Evolutionary conservation across 2,113 vertebrate genomes (phyloP).

Genomic region (Muntiacus reevesi): DNA sequence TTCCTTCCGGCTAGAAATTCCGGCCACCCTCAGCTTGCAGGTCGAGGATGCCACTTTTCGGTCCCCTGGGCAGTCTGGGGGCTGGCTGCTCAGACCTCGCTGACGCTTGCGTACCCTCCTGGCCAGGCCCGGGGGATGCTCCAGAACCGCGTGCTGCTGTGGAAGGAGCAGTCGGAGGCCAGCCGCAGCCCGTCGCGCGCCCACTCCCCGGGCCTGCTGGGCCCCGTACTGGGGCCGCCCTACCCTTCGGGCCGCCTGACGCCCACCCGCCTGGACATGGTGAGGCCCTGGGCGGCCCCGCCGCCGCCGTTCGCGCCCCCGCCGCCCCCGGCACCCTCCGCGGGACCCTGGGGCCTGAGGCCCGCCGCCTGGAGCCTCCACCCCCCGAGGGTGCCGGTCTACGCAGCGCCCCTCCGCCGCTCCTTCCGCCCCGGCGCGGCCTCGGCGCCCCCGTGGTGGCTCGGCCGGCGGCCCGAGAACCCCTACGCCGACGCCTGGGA

Average conservation of each 20-base stretch:
- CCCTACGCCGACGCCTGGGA: slow-evolving; percentile 37
- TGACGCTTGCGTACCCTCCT: neutral
- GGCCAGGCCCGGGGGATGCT: slow-evolving; percentile 79
- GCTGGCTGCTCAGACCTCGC: neutral
- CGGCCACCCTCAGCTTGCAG: neutral
- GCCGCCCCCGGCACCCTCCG: neutral
- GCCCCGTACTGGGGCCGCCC: slow-evolving; percentile 66
- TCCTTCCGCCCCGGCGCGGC: neutral
- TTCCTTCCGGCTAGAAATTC: neutral
- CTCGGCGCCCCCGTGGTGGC: slow-evolving; percentile 52
- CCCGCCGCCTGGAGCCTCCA: slow-evolving; percentile 8
- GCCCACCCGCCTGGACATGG: slow-evolving; percentile 78
- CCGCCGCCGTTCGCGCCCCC: slow-evolving; percentile 31
- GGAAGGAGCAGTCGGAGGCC: slow-evolving; percentile 86
- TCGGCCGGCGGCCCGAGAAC: neutral
- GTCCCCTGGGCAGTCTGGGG: neutral
- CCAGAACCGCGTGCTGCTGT: slow-evolving; percentile 76
- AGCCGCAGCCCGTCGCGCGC: slow-evolving; percentile 75
- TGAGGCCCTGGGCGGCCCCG: slow-evolving; percentile 75
- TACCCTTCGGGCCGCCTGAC: slow-evolving; percentile 74
- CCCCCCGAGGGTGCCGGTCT: neutral
- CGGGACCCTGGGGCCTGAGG: slow-evolving; percentile 43
- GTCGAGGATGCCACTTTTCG: neutral
- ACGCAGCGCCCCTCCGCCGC: neutral
- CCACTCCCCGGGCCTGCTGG: slow-evolving; percentile 71